Percentiles rank a stretch among this genome's conserved stretches.
These are phyloP conservation scores for Clarias platycephalus DNA, from an alignment of 2,797 vertebrate species.

Conservation along the genomic window DNA sequence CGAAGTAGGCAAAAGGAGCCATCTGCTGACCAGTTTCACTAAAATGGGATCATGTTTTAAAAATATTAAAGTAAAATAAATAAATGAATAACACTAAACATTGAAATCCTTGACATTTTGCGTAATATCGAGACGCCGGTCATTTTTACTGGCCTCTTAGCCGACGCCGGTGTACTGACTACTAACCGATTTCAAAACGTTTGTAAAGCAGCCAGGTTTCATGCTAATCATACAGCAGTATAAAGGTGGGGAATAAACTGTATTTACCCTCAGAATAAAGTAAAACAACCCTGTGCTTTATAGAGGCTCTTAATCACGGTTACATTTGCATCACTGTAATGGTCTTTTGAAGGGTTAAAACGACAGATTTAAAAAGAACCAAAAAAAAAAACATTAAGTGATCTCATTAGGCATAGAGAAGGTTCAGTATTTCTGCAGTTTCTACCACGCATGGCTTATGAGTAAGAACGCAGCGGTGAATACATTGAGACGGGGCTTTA, in stretches of 20 bases:
- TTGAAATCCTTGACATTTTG: slow-evolving; percentile 40
- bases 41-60: background rate
- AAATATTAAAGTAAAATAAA: background rate
- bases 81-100: slow-evolving; percentile 17
- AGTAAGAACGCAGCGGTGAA: slow-evolving; percentile 52
- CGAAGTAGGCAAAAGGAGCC: slow-evolving; percentile 21
- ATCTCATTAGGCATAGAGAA: background rate
- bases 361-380: background rate
- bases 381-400: background rate
- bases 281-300: background rate
- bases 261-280: background rate
- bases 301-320: background rate
- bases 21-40: slow-evolving; percentile 48
- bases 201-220: background rate
- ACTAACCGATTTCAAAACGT: slow-evolving; percentile 53
- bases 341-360: background rate
- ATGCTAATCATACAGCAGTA: background rate
- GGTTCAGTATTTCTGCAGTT: slow-evolving; percentile 56
- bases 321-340: slow-evolving; percentile 9
- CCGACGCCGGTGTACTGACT: slow-evolving; percentile 69
- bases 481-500: slow-evolving; percentile 40
- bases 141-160: background rate
- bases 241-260: background rate
- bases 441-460: slow-evolving; percentile 69
- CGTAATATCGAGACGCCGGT: slow-evolving; percentile 28